A percentile compares a stretch with the other conserved stretches of the same genome.
These are phyloP conservation scores for Lycorma delicatula DNA, from an alignment of 1,140 invertebrate genomes.

Conservation along the genomic window DNA sequence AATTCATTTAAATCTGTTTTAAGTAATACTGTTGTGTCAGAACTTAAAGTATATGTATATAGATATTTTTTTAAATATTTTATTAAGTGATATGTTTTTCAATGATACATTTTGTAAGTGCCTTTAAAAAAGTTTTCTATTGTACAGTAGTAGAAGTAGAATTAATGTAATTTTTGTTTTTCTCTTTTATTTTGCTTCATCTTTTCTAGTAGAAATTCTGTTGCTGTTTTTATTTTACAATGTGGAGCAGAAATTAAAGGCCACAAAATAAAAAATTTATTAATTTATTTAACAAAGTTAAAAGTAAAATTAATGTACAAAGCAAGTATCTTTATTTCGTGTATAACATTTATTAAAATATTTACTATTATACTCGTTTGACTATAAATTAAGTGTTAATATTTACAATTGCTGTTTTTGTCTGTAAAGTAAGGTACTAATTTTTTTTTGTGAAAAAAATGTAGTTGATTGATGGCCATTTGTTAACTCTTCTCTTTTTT, in stretches of 20 bases:
- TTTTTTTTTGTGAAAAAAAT: no score
- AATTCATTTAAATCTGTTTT: no score
- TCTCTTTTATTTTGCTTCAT: neutral
- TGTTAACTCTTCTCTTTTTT: slow-evolving; percentile 9
- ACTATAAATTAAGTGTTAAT: no score
- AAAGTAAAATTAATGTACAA: slow-evolving; percentile 12
- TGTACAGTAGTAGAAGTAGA: neutral
- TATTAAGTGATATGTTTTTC: no score
- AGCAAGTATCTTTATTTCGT: slow-evolving; percentile 41
- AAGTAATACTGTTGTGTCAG: no score
- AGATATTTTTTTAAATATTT: no score
- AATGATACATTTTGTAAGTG: slow-evolving; percentile 9
- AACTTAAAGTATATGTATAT: no score
- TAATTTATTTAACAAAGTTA: slow-evolving; percentile 19
- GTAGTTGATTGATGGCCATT: no score
- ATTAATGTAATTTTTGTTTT: neutral
- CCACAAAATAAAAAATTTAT: slow-evolving; percentile 14
- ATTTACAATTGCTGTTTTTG: no score
- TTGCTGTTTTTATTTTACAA: neutral
- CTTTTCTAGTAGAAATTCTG: neutral
- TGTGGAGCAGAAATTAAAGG: slow-evolving; percentile 12
- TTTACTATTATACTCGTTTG: no score
- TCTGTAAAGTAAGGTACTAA: no score
- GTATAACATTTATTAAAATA: slow-evolving; percentile 5
- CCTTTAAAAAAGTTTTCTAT: neutral